phyloP scores from a whole-genome alignment of 2,113 vertebrate genomes.

The Ondatra zibethicus region DNA sequence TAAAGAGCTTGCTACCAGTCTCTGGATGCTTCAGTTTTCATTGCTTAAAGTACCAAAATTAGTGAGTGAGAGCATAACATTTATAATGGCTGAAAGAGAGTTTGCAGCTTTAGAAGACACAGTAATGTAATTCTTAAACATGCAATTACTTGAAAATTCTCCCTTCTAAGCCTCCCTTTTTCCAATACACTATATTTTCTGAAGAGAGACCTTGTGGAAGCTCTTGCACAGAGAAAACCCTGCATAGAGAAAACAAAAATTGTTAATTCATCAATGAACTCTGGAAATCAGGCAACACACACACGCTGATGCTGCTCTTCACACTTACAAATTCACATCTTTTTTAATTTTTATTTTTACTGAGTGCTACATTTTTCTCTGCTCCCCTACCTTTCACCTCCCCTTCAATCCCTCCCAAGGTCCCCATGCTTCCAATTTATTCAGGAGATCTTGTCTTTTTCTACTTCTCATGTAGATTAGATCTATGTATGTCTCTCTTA shows the following conservation, averaged over 20 bases:
- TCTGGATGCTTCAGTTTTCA: conserved; percentile 41
- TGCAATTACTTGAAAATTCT: conserved; percentile 47
- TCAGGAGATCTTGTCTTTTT: no score
- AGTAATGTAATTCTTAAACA: conserved; percentile 56
- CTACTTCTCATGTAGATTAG: no score
- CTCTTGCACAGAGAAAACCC: conserved; percentile 17
- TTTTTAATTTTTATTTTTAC: not conserved
- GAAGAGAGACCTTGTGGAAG: conserved; percentile 28
- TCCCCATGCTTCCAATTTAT: no score
- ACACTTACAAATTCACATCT: not conserved
- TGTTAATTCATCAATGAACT: not conserved
- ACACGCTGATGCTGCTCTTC: not conserved
- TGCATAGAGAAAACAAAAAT: conserved; percentile 40
- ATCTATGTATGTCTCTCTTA: no score
- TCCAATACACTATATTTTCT: conserved; percentile 9
- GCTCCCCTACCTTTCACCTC: no score
- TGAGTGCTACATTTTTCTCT: no score
- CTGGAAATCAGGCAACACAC: conserved; percentile 23
- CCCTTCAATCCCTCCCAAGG: no score
- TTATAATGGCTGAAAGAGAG: conserved; percentile 44
- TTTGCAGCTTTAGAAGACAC: conserved; percentile 51
- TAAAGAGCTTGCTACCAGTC: conserved; percentile 24
- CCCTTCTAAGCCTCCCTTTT: not conserved
- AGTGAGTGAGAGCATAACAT: conserved; percentile 49
- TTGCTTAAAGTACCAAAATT: conserved; percentile 70